Conservation (phyloP, 1,140 invertebrate genomes). For the Cherax destructor region DNA sequence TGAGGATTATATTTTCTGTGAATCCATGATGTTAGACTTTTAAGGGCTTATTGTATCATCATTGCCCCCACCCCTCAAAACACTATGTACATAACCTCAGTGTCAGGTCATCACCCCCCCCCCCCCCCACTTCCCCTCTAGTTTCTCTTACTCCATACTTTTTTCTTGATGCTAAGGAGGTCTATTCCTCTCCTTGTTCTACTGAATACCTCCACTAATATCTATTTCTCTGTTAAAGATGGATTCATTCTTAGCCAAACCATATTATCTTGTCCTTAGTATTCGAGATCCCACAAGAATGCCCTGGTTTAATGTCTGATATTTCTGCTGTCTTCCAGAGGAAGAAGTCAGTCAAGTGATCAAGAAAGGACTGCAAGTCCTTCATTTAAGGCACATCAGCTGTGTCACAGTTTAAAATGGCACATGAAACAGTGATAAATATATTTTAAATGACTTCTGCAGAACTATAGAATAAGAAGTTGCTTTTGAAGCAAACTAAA, state of each 20-base stretch:
- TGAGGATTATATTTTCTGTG: conserved; percentile 42
- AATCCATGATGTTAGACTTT: conserved; percentile 42
- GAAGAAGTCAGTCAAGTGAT: conserved; percentile 30
- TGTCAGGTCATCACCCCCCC: background rate
- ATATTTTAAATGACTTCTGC: conserved; percentile 20
- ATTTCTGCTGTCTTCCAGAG: conserved; percentile 24
- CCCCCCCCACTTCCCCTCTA: background rate
- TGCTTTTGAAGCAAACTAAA: conserved; percentile 31
- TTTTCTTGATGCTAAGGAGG: conserved; percentile 16
- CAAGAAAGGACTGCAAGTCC: conserved; percentile 7
- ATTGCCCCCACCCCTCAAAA: conserved; percentile 22
- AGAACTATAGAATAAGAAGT: conserved; percentile 15
- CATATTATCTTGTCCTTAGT: background rate
- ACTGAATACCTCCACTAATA: background rate
- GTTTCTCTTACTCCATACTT: background rate
- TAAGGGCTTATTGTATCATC: conserved; percentile 47
- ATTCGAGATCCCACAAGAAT: background rate
- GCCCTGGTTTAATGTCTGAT: conserved; percentile 8
- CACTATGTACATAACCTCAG: conserved; percentile 9
- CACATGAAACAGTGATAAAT: conserved; percentile 9
- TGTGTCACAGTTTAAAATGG: conserved; percentile 11
- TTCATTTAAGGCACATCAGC: conserved; percentile 1
- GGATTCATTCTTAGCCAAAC: background rate
- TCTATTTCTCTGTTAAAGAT: background rate
- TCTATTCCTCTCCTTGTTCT: background rate